A percentile compares a stretch with the other conserved stretches of the same genome.
Evolutionary conservation across 1,140 invertebrate genomes (phyloP).

Genomic region (Aphaenogaster floridana): DNA sequence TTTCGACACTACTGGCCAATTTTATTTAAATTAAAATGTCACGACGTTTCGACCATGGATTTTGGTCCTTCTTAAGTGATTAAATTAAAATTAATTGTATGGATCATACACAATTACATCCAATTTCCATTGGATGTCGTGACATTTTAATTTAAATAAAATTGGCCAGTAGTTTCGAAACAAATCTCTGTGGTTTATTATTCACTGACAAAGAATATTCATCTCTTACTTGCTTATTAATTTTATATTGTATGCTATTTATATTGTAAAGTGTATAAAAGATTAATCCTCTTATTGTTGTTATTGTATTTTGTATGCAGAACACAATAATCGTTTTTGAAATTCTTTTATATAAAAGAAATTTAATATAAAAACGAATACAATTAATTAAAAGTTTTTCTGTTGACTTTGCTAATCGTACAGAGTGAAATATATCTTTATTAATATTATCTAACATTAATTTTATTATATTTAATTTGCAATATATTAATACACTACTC

Average conservation of each 20-base stretch:
- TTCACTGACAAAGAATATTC: too few relatives aligned
- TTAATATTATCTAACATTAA: neutral
- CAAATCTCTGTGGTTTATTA: too few relatives aligned
- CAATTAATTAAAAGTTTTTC: neutral
- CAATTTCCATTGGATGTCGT: too few relatives aligned
- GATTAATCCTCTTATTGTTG: neutral
- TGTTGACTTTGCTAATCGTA: neutral
- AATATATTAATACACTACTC: neutral
- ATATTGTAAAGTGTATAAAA: neutral
- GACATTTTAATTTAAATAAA: too few relatives aligned
- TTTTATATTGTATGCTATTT: neutral
- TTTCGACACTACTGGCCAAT: too few relatives aligned
- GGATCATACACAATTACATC: too few relatives aligned
- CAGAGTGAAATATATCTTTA: neutral
- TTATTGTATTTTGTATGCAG: neutral
- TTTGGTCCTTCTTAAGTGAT: too few relatives aligned
- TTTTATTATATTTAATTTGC: neutral
- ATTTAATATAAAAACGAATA: constrained; percentile 5
- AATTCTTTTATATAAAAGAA: neutral
- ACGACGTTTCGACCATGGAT: too few relatives aligned
- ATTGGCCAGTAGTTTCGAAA: too few relatives aligned
- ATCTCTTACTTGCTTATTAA: neutral
- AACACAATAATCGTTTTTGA: neutral
- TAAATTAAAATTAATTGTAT: too few relatives aligned
- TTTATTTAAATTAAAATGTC: too few relatives aligned